These are phyloP conservation scores for Cliona cf. orientalis DNA, from an alignment of 37 sponge, comb jelly and placozoan genomes.

Conservation along the genomic window DNA sequence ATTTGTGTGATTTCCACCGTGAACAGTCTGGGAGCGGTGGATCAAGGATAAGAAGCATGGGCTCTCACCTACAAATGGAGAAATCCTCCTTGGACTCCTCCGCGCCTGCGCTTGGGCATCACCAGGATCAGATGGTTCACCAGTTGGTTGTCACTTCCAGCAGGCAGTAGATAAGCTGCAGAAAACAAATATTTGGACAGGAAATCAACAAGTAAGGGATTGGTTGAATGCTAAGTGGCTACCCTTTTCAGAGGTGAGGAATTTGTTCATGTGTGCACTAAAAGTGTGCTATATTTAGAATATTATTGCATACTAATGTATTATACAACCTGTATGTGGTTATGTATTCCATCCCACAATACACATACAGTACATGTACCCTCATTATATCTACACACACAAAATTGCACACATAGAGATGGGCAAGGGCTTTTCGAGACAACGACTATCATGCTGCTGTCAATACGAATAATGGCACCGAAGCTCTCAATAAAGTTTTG, in stretches of 20 bases:
- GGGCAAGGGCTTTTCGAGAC: conserved; percentile 34
- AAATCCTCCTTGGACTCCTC: conserved; percentile 2
- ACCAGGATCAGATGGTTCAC: neutral
- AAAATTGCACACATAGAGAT: no score
- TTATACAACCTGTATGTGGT: neutral
- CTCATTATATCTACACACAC: no score
- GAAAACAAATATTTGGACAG: neutral
- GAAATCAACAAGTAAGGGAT: neutral
- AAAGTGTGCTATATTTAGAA: neutral
- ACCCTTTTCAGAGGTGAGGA: neutral
- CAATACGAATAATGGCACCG: conserved; percentile 34
- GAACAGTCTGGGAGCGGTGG: conserved; percentile 57
- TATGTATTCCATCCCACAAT: neutral
- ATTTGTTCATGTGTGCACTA: no score
- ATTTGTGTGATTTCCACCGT: conserved; percentile 52
- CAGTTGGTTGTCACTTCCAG: neutral
- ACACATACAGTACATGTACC: neutral
- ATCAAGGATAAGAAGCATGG: conserved; percentile 25
- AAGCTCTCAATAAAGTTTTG: conserved; percentile 37
- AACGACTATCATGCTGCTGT: conserved; percentile 6
- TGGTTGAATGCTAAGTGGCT: conserved; percentile 18
- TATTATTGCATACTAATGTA: neutral
- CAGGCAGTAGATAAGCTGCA: neutral
- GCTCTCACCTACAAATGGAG: conserved; percentile 6
- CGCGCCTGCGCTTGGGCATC: conserved; percentile 13